These are phyloP conservation scores for Hippocampus mohnikei DNA, from an alignment of 2,113 vertebrate genomes.

Conservation along the genomic window DNA sequence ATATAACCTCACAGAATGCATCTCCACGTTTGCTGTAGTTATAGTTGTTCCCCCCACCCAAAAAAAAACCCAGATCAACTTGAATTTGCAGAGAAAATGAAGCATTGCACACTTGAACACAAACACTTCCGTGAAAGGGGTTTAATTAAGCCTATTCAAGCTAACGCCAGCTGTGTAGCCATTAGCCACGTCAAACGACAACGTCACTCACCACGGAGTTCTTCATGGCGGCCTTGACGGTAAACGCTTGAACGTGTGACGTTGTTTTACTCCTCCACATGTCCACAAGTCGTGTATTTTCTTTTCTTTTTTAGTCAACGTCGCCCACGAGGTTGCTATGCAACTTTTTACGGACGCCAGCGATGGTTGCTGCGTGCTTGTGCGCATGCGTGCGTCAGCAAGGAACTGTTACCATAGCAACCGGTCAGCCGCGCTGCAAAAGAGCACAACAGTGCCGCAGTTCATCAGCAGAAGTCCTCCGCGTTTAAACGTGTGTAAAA, in stretches of 20 bases:
- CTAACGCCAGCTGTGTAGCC: not conserved
- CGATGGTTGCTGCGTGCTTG: constrained; percentile 42
- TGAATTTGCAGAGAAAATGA: not conserved
- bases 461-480: not conserved
- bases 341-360: constrained; percentile 49
- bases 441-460: not conserved
- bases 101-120: not conserved
- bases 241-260: constrained; percentile 60
- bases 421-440: not conserved
- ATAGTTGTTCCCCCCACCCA: no score
- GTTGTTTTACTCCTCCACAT: constrained; percentile 32
- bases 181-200: not conserved
- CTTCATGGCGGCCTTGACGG: constrained; percentile 64
- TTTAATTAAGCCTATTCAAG: not conserved
- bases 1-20: not conserved
- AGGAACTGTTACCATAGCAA: constrained; percentile 39
- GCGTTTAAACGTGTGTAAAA: not conserved
- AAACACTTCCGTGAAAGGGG: not conserved
- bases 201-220: constrained; percentile 67
- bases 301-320: not conserved
- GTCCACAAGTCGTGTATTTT: not conserved
- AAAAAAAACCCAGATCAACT: not conserved
- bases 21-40: not conserved
- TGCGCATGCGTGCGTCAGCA: not conserved
- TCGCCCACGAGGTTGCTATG: constrained; percentile 44